A percentile compares a stretch with the other conserved stretches of the same genome.
phyloP scores from a whole-genome alignment of 2,888 invertebrate genomes.

The Melangyna quadrimaculata region DNA sequence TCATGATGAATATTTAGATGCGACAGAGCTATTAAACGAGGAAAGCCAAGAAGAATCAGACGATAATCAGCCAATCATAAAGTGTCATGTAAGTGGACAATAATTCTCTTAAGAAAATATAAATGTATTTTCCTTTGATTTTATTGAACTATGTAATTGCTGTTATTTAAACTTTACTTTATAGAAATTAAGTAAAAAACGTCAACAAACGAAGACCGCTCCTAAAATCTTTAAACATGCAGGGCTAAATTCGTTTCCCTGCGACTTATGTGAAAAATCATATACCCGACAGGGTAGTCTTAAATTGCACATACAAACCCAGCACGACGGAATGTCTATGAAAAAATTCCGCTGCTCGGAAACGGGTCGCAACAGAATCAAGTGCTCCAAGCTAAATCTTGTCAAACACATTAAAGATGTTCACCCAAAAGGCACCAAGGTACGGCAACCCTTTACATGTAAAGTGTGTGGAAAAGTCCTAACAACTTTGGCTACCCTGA shows the following conservation, averaged over 20 bases:
- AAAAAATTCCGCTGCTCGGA: constrained; percentile 72
- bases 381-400: constrained; percentile 77
- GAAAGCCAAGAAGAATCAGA: no score
- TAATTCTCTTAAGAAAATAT: no score
- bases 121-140: no score
- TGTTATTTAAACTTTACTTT: no score
- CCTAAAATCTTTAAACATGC: no score
- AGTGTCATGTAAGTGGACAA: no score
- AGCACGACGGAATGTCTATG: constrained; percentile 75
- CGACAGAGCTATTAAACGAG: no score
- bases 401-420: constrained; percentile 77
- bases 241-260: constrained; percentile 78
- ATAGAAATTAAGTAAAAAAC: no score
- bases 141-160: no score
- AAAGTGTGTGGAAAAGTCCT: constrained; percentile 78
- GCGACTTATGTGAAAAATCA: constrained; percentile 77
- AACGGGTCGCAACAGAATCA: constrained; percentile 77
- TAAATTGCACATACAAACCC: constrained; percentile 77
- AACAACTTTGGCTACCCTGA: constrained; percentile 78
- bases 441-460: constrained; percentile 76
- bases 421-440: constrained; percentile 75
- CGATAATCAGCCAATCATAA: no score
- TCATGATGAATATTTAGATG: no score
- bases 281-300: constrained; percentile 78
- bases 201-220: no score